Percentiles rank a stretch among this genome's conserved stretches.
phyloP scores from a whole-genome alignment of 2,113 vertebrate genomes.

The Eonycteris spelaea region DNA sequence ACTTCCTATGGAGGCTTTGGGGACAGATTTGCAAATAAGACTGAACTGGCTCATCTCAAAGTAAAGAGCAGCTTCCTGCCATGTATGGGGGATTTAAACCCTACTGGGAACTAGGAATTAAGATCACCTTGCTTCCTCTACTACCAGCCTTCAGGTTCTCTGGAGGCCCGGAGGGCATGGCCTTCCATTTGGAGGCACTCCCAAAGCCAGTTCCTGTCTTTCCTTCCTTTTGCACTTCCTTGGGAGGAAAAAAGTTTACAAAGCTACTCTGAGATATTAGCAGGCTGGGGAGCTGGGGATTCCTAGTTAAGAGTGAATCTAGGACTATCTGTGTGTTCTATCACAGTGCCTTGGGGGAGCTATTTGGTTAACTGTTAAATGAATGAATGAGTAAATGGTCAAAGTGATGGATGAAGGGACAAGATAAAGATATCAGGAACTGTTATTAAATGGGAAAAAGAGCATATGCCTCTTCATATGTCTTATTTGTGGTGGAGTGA shows the following conservation, averaged over 20 bases:
- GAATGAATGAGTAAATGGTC: background rate
- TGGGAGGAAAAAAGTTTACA: background rate
- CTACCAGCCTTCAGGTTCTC: background rate
- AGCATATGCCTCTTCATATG: background rate
- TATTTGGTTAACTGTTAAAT: background rate
- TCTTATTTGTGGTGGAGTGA: background rate
- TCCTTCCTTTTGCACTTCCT: background rate
- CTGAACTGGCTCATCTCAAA: slow-evolving; percentile 46
- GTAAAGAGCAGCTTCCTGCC: slow-evolving; percentile 18
- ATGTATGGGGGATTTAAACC: background rate
- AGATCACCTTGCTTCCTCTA: background rate
- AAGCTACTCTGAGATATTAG: background rate
- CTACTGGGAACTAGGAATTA: background rate
- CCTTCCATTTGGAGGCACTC: background rate
- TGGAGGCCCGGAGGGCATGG: background rate
- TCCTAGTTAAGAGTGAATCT: background rate
- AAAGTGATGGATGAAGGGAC: background rate
- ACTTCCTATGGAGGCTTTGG: slow-evolving; percentile 50
- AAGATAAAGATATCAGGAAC: background rate
- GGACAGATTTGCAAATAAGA: slow-evolving; percentile 57
- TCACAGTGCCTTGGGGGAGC: background rate
- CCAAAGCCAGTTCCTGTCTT: background rate
- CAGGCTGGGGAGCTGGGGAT: background rate
- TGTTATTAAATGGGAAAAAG: background rate
- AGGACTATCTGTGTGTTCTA: background rate